Evolutionary conservation across 1,140 invertebrate genomes (phyloP).

Genomic region (Ceratina calcarata): DNA sequence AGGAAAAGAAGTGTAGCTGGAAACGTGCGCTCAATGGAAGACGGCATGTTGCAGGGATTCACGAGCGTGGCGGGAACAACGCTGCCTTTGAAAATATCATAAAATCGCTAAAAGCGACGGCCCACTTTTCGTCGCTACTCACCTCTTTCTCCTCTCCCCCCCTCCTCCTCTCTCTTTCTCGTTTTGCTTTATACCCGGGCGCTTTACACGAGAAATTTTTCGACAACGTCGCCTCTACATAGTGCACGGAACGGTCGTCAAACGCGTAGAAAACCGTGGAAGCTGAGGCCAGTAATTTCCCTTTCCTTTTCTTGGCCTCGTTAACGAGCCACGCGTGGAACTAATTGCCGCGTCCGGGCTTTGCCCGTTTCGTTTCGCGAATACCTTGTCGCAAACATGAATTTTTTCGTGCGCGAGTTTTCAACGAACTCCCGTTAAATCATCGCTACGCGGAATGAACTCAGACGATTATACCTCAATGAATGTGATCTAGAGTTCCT

Average conservation of each 20-base stretch:
- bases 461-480: neutral
- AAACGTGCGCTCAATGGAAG: neutral
- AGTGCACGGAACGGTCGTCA: no score
- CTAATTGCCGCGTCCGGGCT: constrained; percentile 6
- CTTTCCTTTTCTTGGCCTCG: neutral
- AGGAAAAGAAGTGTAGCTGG: neutral
- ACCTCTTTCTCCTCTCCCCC: neutral
- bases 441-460: no score
- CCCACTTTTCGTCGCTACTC: constrained; percentile 1
- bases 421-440: neutral
- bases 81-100: constrained; percentile 19
- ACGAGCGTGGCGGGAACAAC: constrained; percentile 14
- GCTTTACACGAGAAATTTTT: neutral
- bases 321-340: constrained; percentile 4
- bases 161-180: neutral
- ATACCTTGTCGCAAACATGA: neutral
- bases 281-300: neutral
- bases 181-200: neutral
- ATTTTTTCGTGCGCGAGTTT: neutral
- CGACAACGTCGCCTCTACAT: neutral
- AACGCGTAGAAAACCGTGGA: neutral
- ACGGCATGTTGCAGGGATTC: constrained; percentile 5
- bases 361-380: neutral
- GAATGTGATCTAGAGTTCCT: neutral
- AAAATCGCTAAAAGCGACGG: constrained; percentile 29